phyloP scores from a whole-genome alignment of 2,113 vertebrate species.

The Sisor rabdophorus region DNA sequence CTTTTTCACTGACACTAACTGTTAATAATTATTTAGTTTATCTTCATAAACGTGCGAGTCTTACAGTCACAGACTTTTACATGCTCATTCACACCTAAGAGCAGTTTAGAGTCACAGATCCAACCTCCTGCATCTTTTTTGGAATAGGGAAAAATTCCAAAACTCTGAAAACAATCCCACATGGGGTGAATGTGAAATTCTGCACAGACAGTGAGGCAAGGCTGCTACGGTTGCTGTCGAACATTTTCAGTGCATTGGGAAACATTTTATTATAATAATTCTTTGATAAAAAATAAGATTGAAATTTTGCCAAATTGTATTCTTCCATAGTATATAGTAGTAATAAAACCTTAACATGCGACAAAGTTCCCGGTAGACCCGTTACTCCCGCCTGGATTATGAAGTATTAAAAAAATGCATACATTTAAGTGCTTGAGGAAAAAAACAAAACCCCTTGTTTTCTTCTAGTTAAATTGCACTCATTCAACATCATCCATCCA shows the following conservation, averaged over 20 bases:
- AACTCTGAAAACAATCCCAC: neutral
- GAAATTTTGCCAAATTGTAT: no score
- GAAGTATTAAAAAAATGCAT: no score
- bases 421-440: no score
- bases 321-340: no score
- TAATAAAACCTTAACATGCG: no score
- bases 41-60: neutral
- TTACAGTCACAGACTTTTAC: neutral
- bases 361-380: no score
- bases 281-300: no score
- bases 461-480: no score
- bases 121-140: neutral
- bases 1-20: neutral
- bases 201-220: neutral
- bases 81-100: neutral
- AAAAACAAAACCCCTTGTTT: no score
- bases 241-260: neutral
- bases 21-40: neutral
- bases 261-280: no score
- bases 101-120: constrained; percentile 2
- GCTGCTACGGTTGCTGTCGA: neutral
- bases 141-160: neutral
- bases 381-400: no score
- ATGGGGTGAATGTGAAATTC: neutral
- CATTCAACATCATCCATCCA: no score